Evolutionary conservation across 2,113 vertebrate genomes (phyloP), one percentile per base, ranked within the genome.

Genomic region (Phaetusa simplex): DNA sequence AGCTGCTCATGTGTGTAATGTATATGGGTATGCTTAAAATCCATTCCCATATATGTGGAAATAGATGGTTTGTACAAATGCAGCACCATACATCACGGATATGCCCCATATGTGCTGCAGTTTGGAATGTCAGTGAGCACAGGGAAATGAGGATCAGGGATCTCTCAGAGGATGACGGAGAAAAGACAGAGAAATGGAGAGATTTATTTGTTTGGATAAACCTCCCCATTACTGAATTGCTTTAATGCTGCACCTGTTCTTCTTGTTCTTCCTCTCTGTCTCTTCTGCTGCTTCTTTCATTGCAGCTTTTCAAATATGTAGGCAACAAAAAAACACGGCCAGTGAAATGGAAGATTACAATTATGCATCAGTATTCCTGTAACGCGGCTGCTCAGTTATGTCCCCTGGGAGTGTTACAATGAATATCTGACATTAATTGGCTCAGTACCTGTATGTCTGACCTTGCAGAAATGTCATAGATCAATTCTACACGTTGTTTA

Each of bases 401-500:
- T 98, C 98, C 98, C 97, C 36, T 58, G 98, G 97, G 98, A 98
- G 70, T 12, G 81, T 95, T 95, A 95, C 97, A 96, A 96, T 96
- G 97, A 98, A 90, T 97, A 98, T 93, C 96, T 96, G 96, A 85
- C 97, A 94, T 98, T 98, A 98, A 98, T 98, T 98, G 97, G 95
- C 97, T 97, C 93, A 88, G 97, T 97, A 97, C 95, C 95, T 96
- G 90, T 83, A 74, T 77, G 45, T 93, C 96, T 97, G 98, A 98
- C 98, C 97, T 98, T 96, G 98, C 96, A 97, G 96, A 98, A 96
- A 97, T 96, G 95, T 96, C 92, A 85, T 80, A 96, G 91, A 95
- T 96, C 92, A 70, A 91, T 93, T 95, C 87, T 93, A 88, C 82
- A 65, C 45, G 71, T 86, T 91, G 88, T 87, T 94, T 90, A 85